A percentile compares a stretch with the other conserved stretches of the same genome.
Evolutionary conservation across 64 coral and sea anemone genomes (phyloP).

Genomic region (Montipora foliosa): DNA sequence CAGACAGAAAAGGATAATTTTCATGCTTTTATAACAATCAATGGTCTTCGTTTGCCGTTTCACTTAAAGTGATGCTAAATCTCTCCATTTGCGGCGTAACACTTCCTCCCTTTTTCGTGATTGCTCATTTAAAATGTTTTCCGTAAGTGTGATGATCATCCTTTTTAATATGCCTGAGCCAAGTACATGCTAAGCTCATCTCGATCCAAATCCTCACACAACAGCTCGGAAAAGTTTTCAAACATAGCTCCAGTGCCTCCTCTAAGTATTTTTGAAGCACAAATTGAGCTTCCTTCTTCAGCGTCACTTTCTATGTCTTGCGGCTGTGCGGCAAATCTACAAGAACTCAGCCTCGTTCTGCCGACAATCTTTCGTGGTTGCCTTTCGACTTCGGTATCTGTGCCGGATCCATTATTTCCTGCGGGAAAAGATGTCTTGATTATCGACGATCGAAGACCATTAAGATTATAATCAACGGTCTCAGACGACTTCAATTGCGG

Average conservation of each 20-base stretch:
- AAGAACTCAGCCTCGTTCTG: slow-evolving; percentile 37
- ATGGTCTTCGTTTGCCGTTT: too few relatives aligned
- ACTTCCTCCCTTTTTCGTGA: too few relatives aligned
- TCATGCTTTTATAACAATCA: too few relatives aligned
- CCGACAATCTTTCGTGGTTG: not conserved
- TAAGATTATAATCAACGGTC: slow-evolving; percentile 5
- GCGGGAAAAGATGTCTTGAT: slow-evolving; percentile 4
- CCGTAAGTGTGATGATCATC: not conserved
- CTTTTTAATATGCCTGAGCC: slow-evolving; percentile 2
- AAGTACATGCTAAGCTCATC: slow-evolving; percentile 95
- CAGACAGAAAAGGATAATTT: too few relatives aligned
- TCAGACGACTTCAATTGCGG: slow-evolving; percentile 11
- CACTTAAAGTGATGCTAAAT: too few relatives aligned
- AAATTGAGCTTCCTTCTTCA: slow-evolving; percentile 17
- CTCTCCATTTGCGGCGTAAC: too few relatives aligned
- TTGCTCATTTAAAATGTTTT: too few relatives aligned
- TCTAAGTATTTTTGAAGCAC: slow-evolving; percentile 11
- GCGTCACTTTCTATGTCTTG: slow-evolving; percentile 20
- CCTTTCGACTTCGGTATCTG: not conserved
- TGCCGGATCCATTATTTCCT: slow-evolving; percentile 2
- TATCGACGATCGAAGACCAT: slow-evolving; percentile 14
- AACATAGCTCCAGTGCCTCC: slow-evolving; percentile 54
- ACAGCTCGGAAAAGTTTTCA: slow-evolving; percentile 85
- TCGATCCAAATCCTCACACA: slow-evolving; percentile 88
- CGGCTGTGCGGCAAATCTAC: slow-evolving; percentile 23